These are phyloP conservation scores for Silurus asotus DNA, from an alignment of 2,113 vertebrate species.

Conservation along the genomic window DNA sequence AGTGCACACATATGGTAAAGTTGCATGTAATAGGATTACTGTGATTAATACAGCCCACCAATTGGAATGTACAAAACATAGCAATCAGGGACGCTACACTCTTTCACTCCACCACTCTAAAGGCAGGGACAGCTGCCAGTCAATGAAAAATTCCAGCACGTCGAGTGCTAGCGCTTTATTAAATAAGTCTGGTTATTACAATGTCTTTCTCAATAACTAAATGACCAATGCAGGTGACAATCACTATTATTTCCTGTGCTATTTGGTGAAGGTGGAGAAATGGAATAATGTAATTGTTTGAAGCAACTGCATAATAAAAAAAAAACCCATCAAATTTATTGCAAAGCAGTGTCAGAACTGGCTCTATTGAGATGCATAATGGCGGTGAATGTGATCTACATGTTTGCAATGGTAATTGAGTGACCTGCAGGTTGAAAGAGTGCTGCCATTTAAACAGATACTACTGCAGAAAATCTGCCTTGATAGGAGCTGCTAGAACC, in stretches of 20 bases:
- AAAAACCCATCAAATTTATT: constrained; percentile 13
- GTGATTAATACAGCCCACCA: constrained; percentile 67
- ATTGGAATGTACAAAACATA: constrained; percentile 62
- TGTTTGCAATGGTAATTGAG: constrained; percentile 30
- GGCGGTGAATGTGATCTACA: constrained; percentile 41
- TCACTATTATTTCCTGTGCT: constrained; percentile 9
- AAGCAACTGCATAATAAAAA: constrained; percentile 32
- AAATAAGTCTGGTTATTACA: constrained; percentile 12
- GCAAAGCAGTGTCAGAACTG: constrained; percentile 6
- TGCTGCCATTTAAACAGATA: not conserved
- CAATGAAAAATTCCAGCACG: not conserved
- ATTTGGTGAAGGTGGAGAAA: not conserved
- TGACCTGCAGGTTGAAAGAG: not conserved
- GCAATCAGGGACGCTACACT: constrained; percentile 56
- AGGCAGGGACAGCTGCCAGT: constrained; percentile 41
- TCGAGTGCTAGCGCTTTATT: too few species aligned
- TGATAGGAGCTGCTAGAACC: not conserved
- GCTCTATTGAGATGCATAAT: not conserved
- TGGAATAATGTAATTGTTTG: constrained; percentile 28
- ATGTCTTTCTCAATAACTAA: not conserved
- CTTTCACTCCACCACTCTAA: not conserved
- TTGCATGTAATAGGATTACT: constrained; percentile 71
- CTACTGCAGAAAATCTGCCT: not conserved
- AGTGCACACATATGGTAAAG: constrained; percentile 54
- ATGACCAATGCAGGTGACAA: constrained; percentile 33